Evolutionary conservation across 2,113 vertebrate species (phyloP).

Genomic region (Alligator sinensis): DNA sequence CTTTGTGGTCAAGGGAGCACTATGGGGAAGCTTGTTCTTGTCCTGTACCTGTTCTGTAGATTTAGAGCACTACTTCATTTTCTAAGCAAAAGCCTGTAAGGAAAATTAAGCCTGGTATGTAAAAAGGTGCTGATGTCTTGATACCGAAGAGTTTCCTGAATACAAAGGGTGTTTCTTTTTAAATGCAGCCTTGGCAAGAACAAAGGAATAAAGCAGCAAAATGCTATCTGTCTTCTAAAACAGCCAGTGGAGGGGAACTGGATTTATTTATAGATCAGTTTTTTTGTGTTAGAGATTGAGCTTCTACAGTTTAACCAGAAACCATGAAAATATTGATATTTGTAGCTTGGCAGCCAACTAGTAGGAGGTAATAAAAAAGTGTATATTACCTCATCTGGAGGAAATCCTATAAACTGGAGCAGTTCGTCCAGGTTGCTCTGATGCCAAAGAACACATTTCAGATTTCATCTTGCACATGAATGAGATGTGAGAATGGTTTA

Average conservation of each 20-base stretch:
- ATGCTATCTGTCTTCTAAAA: constrained; percentile 46
- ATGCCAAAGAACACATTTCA: constrained; percentile 51
- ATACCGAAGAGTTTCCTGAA: neutral
- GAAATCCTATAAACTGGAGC: constrained; percentile 35
- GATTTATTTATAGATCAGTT: neutral
- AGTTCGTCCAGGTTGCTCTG: constrained; percentile 27
- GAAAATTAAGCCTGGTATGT: constrained; percentile 25
- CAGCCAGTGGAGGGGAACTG: neutral
- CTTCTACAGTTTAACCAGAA: constrained; percentile 40
- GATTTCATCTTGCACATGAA: constrained; percentile 18
- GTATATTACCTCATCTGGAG: constrained; percentile 48
- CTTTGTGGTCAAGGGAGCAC: neutral
- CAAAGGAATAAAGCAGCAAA: neutral
- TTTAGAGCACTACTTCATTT: constrained; percentile 15
- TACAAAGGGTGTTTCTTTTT: neutral
- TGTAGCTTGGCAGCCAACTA: neutral
- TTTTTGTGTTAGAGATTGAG: constrained; percentile 4
- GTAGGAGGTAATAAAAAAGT: neutral
- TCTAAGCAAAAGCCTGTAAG: neutral
- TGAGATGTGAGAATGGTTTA: constrained; percentile 23
- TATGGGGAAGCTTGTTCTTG: neutral
- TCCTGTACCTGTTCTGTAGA: neutral
- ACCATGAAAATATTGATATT: neutral
- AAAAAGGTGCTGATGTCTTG: neutral
- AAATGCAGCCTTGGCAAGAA: constrained; percentile 30